phyloP scores from a whole-genome alignment of 1,140 invertebrate genomes.

The Pomacea maculata region DNA sequence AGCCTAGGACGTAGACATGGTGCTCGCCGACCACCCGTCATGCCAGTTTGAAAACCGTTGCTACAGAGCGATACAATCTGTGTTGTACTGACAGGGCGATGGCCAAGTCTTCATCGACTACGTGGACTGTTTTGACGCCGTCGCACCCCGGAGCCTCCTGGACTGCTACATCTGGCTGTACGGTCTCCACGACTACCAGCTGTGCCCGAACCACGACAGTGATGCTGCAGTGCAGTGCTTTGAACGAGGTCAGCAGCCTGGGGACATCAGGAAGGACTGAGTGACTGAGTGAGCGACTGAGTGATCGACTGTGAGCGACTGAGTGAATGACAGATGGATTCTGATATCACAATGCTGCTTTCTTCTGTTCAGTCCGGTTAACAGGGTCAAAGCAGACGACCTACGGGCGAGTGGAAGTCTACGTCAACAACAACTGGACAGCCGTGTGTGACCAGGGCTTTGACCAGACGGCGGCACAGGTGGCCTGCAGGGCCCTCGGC shows the following conservation, averaged over 20 bases:
- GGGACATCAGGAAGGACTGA: not conserved
- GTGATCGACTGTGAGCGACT: not conserved
- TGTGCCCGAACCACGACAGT: conserved; percentile 34
- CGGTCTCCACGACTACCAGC: not conserved
- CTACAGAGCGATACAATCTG: too few species aligned
- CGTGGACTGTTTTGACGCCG: not conserved
- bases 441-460: conserved; percentile 47
- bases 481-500: conserved; percentile 38
- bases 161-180: conserved; percentile 10
- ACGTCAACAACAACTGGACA: conserved; percentile 35
- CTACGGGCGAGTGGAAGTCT: conserved; percentile 46
- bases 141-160: not conserved
- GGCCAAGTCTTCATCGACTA: not conserved
- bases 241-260: conserved; percentile 29
- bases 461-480: conserved; percentile 35
- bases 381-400: conserved; percentile 30
- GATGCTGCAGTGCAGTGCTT: conserved; percentile 47
- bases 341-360: not conserved
- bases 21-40: too few species aligned
- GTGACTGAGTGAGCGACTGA: not conserved
- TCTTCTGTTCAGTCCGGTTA: conserved; percentile 35
- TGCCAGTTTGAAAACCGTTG: too few species aligned
- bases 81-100: not conserved
- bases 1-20: too few species aligned
- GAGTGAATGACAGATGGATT: not conserved